Conservation (phyloP, 2,888 invertebrate species). For the Cerastis leucographa region DNA sequence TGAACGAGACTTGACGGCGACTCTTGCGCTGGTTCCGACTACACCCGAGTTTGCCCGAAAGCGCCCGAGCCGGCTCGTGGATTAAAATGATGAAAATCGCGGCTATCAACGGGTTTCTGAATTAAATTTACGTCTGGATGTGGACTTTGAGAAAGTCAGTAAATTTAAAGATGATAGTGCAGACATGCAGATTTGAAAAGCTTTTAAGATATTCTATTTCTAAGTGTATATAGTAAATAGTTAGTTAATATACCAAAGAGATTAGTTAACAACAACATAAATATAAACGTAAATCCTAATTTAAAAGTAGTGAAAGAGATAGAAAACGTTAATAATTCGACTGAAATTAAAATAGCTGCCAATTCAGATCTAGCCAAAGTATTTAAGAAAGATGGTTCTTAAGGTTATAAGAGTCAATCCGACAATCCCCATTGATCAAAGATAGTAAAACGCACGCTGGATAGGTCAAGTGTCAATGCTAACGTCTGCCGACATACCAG, state of each 20-base stretch:
- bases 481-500: constrained; percentile 59
- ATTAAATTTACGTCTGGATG: constrained; percentile 47
- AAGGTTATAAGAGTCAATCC: not conserved
- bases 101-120: constrained; percentile 54
- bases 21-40: constrained; percentile 59
- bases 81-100: constrained; percentile 61
- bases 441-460: constrained; percentile 51
- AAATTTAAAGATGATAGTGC: constrained; percentile 1
- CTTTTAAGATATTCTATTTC: not conserved
- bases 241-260: not conserved
- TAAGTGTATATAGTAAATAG: not conserved
- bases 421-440: constrained; percentile 11
- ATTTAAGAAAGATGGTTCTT: not conserved
- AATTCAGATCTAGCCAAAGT: not conserved
- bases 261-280: not conserved
- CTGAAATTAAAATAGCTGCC: not conserved
- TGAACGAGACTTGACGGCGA: constrained; percentile 67
- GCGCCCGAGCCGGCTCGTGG: constrained; percentile 41
- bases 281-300: not conserved
- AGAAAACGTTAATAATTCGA: not conserved
- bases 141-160: constrained; percentile 34
- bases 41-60: constrained; percentile 42
- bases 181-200: not conserved
- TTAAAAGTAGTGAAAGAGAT: not conserved
- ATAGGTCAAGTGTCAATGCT: constrained; percentile 68